These are phyloP conservation scores for Mionectes macconnelli DNA, from an alignment of 2,113 vertebrate species.

Conservation along the genomic window DNA sequence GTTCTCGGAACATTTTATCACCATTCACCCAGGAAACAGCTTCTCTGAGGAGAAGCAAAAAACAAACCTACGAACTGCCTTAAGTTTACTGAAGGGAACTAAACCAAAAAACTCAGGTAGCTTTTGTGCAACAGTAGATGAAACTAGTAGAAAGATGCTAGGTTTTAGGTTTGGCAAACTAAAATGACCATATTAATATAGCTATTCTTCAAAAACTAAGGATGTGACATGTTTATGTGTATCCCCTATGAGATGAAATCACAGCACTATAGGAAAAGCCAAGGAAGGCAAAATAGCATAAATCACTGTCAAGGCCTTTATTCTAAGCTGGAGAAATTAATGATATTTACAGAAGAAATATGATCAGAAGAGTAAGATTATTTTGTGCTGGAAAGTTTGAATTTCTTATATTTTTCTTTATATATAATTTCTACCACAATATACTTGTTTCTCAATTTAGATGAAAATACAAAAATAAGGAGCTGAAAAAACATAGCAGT, in stretches of 20 bases:
- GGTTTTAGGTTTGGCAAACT: not conserved
- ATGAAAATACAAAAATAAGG: not conserved
- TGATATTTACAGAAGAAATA: not conserved
- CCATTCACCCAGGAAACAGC: not conserved
- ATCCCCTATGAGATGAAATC: not conserved
- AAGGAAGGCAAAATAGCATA: not conserved
- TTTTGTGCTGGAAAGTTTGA: not conserved
- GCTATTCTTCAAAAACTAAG: not conserved
- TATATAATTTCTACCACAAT: not conserved
- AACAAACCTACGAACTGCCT: not conserved
- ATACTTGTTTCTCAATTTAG: not conserved
- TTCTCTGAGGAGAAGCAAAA: not conserved
- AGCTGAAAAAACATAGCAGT: not conserved
- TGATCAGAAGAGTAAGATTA: not conserved
- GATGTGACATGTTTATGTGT: rapidly evolving
- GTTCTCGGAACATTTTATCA: not conserved
- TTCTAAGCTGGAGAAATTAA: not conserved
- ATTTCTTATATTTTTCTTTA: not conserved
- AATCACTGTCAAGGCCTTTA: not conserved
- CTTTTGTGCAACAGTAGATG: not conserved
- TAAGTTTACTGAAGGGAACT: not conserved
- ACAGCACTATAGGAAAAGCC: not conserved
- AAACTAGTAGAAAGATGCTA: not conserved
- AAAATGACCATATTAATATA: not conserved
- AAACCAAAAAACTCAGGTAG: not conserved